Evolutionary conservation across 2,797 vertebrate species (phyloP).

Genomic region (Poeciliopsis infans): DNA sequence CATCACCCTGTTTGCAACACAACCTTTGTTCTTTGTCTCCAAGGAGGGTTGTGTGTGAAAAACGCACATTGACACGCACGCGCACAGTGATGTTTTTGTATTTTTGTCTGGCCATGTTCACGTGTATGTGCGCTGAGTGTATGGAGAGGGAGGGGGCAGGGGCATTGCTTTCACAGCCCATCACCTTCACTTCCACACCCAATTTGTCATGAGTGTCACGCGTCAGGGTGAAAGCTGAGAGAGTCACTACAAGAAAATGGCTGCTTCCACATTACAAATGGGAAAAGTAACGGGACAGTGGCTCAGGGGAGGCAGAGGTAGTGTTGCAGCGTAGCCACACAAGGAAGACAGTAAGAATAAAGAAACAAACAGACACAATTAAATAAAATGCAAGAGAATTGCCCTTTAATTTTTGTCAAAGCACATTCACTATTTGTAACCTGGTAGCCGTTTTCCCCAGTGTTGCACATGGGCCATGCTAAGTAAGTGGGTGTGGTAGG

Average conservation of each 20-base stretch:
- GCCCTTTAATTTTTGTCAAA: conserved; percentile 50
- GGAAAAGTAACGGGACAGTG: conserved; percentile 52
- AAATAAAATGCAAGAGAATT: conserved; percentile 41
- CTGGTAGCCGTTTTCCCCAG: conserved; percentile 40
- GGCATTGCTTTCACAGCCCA: conserved; percentile 89
- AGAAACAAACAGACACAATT: conserved; percentile 36
- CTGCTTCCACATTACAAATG: conserved; percentile 85
- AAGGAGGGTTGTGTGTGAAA: conserved; percentile 41
- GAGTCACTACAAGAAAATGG: conserved; percentile 86
- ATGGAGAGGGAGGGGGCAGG: conserved; percentile 70
- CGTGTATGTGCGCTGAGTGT: conserved; percentile 62
- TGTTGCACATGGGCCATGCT: conserved; percentile 61
- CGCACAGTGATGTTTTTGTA: conserved; percentile 37
- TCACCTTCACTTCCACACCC: conserved; percentile 86
- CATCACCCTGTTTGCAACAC: conserved; percentile 77
- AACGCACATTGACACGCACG: neutral
- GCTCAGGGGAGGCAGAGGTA: conserved; percentile 47
- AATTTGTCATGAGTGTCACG: conserved; percentile 93
- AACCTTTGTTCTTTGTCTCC: conserved; percentile 76
- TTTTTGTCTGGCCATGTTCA: conserved; percentile 55
- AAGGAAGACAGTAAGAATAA: conserved; percentile 69
- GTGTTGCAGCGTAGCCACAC: conserved; percentile 27
- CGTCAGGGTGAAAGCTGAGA: conserved; percentile 82
- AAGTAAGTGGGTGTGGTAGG: conserved; percentile 78
- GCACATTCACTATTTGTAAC: conserved; percentile 52